These are phyloP conservation scores for Dendropsophus ebraccatus DNA, from an alignment of 2,113 vertebrate genomes.

Conservation along the genomic window DNA sequence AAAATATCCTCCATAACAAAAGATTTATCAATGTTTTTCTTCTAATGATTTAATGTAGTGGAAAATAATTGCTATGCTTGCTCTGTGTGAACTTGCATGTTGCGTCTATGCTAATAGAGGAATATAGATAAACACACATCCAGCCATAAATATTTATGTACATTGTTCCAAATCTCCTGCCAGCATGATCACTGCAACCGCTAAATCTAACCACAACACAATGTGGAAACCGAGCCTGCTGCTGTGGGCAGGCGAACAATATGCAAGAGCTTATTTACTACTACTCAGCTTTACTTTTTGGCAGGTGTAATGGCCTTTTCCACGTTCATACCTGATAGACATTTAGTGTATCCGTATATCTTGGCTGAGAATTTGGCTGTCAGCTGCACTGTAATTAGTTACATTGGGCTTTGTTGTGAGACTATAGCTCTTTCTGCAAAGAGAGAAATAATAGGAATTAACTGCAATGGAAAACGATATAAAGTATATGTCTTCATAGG, in stretches of 20 bases:
- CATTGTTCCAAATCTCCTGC: background rate
- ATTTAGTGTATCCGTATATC: background rate
- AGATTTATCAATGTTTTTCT: background rate
- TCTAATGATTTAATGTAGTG: background rate
- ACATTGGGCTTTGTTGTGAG: background rate
- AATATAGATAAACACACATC: background rate
- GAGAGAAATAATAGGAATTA: slow-evolving; percentile 21
- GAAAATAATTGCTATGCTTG: background rate
- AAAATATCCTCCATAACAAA: background rate
- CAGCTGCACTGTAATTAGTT: slow-evolving; percentile 16
- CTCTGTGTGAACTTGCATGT: background rate
- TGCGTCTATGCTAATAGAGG: background rate
- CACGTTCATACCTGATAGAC: background rate
- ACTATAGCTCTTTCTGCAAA: slow-evolving; percentile 9
- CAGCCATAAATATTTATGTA: slow-evolving; percentile 15
- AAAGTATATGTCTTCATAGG: background rate
- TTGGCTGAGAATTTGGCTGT: slow-evolving; percentile 20
- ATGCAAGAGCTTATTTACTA: background rate
- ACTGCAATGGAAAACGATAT: background rate
- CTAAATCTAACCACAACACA: background rate
- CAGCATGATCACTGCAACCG: background rate
- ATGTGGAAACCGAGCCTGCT: background rate
- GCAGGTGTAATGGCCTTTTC: background rate
- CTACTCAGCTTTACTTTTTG: background rate
- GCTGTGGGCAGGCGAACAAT: background rate